Conservation (phyloP, 1,140 invertebrate genomes). For the Tetraneura akinire region DNA sequence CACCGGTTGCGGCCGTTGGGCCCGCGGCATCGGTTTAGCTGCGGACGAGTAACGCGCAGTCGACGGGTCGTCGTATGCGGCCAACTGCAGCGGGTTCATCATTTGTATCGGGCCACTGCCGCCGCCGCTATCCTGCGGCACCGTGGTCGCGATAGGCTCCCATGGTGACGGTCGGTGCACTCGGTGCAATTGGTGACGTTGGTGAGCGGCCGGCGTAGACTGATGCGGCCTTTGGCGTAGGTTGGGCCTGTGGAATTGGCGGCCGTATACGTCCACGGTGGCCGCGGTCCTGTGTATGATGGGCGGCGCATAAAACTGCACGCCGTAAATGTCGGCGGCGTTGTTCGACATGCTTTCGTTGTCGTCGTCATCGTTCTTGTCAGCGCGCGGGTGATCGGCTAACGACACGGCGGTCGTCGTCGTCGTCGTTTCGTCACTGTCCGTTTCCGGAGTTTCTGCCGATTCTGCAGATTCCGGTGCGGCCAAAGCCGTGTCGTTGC, state of each 20-base stretch:
- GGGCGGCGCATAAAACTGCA: conserved; percentile 21
- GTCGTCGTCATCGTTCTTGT: not conserved
- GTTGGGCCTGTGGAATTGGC: not conserved
- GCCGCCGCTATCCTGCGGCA: not conserved
- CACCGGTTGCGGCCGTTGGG: not conserved
- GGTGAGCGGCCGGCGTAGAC: not conserved
- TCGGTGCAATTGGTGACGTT: not conserved
- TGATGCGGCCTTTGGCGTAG: not conserved
- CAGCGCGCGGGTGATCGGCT: not conserved
- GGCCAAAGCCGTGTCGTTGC: not conserved
- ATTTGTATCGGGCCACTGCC: conserved; percentile 4
- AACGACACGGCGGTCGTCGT: not conserved
- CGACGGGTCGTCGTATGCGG: not conserved
- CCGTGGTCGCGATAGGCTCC: not conserved
- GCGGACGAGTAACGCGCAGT: not conserved
- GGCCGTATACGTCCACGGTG: not conserved
- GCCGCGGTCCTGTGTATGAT: not conserved
- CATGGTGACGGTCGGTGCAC: too few relatives aligned
- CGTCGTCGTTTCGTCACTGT: not conserved
- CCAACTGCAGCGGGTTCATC: conserved; percentile 1
- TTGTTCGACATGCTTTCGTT: conserved; percentile 4
- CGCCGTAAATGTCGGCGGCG: not conserved
- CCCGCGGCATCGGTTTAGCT: not conserved
- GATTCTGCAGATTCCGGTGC: not conserved
- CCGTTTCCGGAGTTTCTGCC: not conserved